These are phyloP conservation scores for Amblyornis subalaris DNA, from an alignment of 2,113 vertebrate genomes.

Conservation along the genomic window DNA sequence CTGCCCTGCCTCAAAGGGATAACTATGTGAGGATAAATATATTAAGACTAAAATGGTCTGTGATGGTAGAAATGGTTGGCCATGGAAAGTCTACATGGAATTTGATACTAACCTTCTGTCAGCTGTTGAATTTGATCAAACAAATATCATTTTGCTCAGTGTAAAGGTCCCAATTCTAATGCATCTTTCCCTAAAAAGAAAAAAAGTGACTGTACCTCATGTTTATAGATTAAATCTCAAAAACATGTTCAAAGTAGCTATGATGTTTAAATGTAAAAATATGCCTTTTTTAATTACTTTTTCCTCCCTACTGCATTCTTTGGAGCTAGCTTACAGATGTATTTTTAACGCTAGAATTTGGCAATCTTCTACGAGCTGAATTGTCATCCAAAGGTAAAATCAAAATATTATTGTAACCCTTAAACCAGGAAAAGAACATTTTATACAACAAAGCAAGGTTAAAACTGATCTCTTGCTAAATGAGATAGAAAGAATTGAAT, in stretches of 20 bases:
- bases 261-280: background rate
- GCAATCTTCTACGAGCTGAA: background rate
- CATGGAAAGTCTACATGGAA: background rate
- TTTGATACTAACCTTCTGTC: background rate
- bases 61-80: background rate
- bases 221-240: background rate
- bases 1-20: background rate
- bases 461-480: background rate
- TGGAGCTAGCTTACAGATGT: background rate
- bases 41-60: background rate
- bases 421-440: background rate
- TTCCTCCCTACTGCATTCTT: background rate
- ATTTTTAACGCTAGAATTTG: background rate
- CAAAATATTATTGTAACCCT: background rate
- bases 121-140: background rate
- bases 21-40: conserved; percentile 4
- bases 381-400: conserved; percentile 11
- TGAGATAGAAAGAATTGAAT: background rate
- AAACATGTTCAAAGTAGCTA: background rate
- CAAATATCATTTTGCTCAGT: background rate
- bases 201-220: background rate
- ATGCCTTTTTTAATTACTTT: background rate
- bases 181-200: background rate
- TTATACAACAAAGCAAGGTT: background rate
- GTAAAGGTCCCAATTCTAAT: background rate